phyloP scores from a whole-genome alignment of 1,140 invertebrate genomes.

The Dolichoris vasculosae region DNA sequence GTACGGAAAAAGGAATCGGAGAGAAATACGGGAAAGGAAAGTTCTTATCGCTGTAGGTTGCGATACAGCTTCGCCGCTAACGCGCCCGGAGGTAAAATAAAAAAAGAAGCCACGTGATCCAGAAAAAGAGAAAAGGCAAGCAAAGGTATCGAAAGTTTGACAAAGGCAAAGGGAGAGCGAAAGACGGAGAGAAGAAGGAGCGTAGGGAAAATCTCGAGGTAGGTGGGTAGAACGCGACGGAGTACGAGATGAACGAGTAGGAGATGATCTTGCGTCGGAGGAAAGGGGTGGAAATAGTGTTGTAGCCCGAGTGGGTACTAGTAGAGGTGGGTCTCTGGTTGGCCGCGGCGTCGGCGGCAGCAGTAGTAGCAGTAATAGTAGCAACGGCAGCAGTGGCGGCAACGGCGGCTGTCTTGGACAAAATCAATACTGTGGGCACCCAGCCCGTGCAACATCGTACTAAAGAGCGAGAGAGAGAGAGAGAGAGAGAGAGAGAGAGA shows the following conservation, averaged over 20 bases:
- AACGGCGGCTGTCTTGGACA: slow-evolving; percentile 73
- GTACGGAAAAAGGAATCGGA: neutral
- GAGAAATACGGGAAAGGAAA: neutral
- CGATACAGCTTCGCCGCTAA: neutral
- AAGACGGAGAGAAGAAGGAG: neutral
- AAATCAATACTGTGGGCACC: slow-evolving; percentile 75
- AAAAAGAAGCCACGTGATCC: no score
- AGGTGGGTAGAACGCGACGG: slow-evolving; percentile 7
- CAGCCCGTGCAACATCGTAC: slow-evolving; percentile 54
- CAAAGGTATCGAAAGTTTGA: slow-evolving; percentile 34
- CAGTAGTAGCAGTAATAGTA: slow-evolving; percentile 61
- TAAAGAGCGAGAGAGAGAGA: neutral
- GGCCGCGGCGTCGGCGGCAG: slow-evolving; percentile 69
- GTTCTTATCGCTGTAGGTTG: neutral
- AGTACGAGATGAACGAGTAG: slow-evolving; percentile 55
- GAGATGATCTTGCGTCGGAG: slow-evolving; percentile 34
- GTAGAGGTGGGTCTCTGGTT: slow-evolving; percentile 73
- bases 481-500: neutral
- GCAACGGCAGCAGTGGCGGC: slow-evolving; percentile 50
- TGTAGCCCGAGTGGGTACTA: slow-evolving; percentile 71
- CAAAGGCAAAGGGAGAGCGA: slow-evolving; percentile 8
- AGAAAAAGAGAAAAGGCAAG: neutral
- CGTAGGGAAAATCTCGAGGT: neutral
- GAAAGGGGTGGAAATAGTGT: slow-evolving; percentile 62
- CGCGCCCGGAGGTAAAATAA: neutral